These are phyloP conservation scores for Scrobipalpa atriplicella DNA, from an alignment of 2,888 invertebrate species.

Conservation along the genomic window DNA sequence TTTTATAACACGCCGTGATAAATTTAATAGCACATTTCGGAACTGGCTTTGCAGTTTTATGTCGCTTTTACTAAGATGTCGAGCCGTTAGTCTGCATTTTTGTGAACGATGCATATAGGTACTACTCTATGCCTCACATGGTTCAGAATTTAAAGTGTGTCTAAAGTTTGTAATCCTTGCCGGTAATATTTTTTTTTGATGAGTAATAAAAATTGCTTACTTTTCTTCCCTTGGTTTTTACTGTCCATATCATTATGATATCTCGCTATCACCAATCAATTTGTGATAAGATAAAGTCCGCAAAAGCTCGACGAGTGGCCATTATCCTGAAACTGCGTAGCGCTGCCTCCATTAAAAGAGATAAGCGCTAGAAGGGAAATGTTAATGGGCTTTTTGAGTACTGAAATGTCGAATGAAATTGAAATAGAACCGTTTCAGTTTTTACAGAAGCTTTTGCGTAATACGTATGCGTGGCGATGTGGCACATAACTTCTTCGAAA, in stretches of 20 bases:
- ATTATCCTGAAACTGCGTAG: conserved; percentile 1
- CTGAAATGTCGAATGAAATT: neutral
- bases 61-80: neutral
- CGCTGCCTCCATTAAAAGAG: neutral
- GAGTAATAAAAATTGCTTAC: too few species aligned
- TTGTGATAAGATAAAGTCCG: too few species aligned
- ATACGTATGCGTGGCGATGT: neutral
- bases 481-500: too few species aligned
- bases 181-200: neutral
- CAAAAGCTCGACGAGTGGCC: neutral
- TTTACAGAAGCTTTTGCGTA: neutral
- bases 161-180: neutral
- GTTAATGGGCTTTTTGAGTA: conserved; percentile 7
- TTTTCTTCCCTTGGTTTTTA: neutral
- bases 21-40: neutral
- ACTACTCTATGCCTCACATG: neutral
- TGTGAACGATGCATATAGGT: neutral
- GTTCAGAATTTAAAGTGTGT: neutral
- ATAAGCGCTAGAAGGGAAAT: neutral
- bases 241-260: neutral
- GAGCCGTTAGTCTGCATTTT: conserved; percentile 3
- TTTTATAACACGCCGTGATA: conserved; percentile 6
- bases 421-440: neutral
- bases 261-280: neutral
- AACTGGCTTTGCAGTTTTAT: neutral